A percentile compares a stretch with the other conserved stretches of the same genome.
Evolutionary conservation across 2,113 vertebrate species (phyloP).

Genomic region (Accipiter virgatus): DNA sequence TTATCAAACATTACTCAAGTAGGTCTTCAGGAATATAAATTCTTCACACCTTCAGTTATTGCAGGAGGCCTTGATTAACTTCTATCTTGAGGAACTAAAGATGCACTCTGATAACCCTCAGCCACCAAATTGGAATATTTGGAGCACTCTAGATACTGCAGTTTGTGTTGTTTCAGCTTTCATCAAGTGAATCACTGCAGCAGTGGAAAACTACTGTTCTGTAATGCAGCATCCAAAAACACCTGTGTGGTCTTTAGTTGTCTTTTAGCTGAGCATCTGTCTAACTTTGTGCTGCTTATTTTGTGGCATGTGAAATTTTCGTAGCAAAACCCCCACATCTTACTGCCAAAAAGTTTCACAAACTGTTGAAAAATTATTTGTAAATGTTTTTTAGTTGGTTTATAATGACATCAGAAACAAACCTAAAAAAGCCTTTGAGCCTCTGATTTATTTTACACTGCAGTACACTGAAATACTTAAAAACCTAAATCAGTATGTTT

Average conservation of each 20-base stretch:
- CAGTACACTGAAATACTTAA: background rate
- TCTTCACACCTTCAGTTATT: background rate
- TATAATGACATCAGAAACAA: background rate
- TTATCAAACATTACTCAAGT: background rate
- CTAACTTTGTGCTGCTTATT: background rate
- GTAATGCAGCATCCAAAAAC: background rate
- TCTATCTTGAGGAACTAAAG: background rate
- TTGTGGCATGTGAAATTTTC: background rate
- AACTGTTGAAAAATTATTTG: background rate
- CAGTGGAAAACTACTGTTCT: background rate
- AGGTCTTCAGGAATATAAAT: background rate
- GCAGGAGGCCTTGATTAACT: background rate
- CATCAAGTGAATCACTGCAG: background rate
- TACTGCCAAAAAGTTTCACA: background rate
- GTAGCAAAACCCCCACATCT: background rate
- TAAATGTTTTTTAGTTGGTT: background rate
- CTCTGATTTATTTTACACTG: background rate
- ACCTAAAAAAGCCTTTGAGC: background rate
- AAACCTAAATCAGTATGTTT: constrained; percentile 24
- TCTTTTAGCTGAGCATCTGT: background rate
- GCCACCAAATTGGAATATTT: background rate
- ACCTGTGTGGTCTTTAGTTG: background rate
- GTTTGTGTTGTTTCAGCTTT: background rate
- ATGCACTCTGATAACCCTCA: background rate
- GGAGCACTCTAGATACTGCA: background rate